Base-by-base conservation (phyloP, 30 jellyfish, hydroid and myxozoan genomes). In the Haliclystus octoradiatus region DNA sequence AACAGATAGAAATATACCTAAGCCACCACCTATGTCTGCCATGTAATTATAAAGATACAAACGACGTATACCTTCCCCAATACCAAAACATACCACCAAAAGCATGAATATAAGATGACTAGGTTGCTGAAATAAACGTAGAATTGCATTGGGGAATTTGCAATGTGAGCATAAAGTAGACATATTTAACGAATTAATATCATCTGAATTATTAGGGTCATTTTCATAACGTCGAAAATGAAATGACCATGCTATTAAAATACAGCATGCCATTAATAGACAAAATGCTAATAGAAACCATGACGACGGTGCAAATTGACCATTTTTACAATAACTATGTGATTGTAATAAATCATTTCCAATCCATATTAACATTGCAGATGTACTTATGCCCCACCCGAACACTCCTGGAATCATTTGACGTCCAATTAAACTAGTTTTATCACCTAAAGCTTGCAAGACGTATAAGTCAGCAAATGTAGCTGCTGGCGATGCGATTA, bases 381-480 rank as follows among this genome's bases (percentile, higher is more conserved):
- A 50, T 0, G 93, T 69, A 2, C 76, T 78, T 1, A 78, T 73
- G n/a, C 70, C 84, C 7, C 81, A 63, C 1, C 95, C 95, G 64
- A 84, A 49, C 1, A 72, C 80, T 24, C 95, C 95, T 26, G 95
- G 93, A 12, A 84, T 66, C 12, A 84, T 40, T 64, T 84, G 95
- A 13, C 60, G 68, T 27, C 95, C 95, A 35, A 68, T 74, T 13
- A 50, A 26, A 30, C 31, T 63, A 2, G 80, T 52, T 23, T 66
- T 66, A 47, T 49, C 84, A 2, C 77, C 93, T 2, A 84, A 78
- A 33, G 87, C 65, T 52, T 78, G 95, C 75, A 84, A 33, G 0
- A 91, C 73, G 75, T 84, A 84, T 31, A 84, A 82, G 68, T 84
- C 95, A 23, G 95, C 93, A 76, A 84, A 84, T 23, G 95, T 84